A percentile compares a stretch with the other conserved stretches of the same genome.
phyloP scores from a whole-genome alignment of 2,797 vertebrate genomes.

The Gastrophryne carolinensis region DNA sequence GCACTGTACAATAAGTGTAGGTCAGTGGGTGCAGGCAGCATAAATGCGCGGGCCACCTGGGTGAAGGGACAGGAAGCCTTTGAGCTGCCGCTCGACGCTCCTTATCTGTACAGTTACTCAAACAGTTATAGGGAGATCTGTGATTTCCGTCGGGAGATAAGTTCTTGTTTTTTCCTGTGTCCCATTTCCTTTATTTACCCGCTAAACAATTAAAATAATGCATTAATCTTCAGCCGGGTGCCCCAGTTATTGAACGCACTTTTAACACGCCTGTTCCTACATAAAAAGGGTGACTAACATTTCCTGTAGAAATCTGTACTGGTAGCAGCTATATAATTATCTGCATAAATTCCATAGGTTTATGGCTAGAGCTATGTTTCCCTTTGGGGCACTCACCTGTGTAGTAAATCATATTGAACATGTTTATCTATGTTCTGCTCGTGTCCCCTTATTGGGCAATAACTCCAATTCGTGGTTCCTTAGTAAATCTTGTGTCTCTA shows the following conservation, averaged over 20 bases:
- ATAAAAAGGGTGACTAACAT: constrained; percentile 7
- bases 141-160: constrained; percentile 29
- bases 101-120: constrained; percentile 17
- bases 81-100: constrained; percentile 11
- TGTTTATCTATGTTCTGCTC: not conserved
- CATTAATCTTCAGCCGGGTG: constrained; percentile 16
- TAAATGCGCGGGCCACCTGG: not conserved
- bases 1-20: not conserved
- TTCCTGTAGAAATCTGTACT: not conserved
- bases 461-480: not conserved
- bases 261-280: not conserved
- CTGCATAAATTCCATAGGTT: not conserved
- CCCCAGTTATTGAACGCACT: not conserved
- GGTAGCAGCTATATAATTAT: constrained; percentile 8
- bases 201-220: constrained; percentile 9
- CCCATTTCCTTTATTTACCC: constrained; percentile 29
- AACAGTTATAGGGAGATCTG: not conserved
- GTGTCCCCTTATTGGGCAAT: not conserved
- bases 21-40: not conserved
- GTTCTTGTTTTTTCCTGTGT: constrained; percentile 19
- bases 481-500: not conserved
- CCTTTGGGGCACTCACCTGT: constrained; percentile 26
- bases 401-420: constrained; percentile 4
- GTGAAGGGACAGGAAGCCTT: not conserved
- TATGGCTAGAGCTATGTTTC: not conserved